Percentiles rank a stretch among this genome's conserved stretches.
Conservation (phyloP, 2,113 vertebrate species). For the Callithrix jacchus region DNA sequence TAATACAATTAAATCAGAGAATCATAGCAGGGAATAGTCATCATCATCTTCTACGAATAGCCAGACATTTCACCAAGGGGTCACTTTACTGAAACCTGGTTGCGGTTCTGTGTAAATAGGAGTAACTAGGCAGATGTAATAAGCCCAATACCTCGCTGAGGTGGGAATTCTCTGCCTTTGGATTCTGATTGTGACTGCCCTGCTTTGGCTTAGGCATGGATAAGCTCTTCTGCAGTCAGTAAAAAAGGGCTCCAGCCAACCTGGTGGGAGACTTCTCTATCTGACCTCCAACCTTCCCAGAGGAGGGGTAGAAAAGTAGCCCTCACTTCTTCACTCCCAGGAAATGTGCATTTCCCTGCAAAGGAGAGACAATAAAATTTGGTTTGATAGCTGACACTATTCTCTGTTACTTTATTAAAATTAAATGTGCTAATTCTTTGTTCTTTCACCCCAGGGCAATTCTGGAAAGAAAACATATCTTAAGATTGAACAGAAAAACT, state of each 20-base stretch:
- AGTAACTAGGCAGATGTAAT: background rate
- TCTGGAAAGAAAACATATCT: slow-evolving; percentile 45
- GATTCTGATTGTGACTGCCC: background rate
- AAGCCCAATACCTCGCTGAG: background rate
- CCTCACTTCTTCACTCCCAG: background rate
- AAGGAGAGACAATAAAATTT: background rate
- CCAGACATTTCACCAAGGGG: background rate
- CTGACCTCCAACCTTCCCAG: background rate
- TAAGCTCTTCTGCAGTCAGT: background rate
- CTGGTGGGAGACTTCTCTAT: background rate
- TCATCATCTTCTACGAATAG: background rate
- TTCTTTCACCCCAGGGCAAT: slow-evolving; percentile 24
- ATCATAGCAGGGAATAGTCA: background rate
- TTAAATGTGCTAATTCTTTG: slow-evolving; percentile 48
- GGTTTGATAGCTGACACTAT: background rate
- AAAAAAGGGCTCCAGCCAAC: background rate
- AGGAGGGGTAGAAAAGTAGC: background rate
- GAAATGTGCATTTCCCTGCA: background rate
- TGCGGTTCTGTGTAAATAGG: background rate
- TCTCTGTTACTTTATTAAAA: slow-evolving; percentile 49
- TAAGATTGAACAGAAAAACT: slow-evolving; percentile 43
- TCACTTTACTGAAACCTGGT: background rate
- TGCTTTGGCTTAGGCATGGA: background rate
- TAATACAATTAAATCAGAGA: background rate
- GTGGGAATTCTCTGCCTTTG: background rate